These are phyloP conservation scores for Pagrus major DNA, from an alignment of 2,113 vertebrate species.

Conservation along the genomic window DNA sequence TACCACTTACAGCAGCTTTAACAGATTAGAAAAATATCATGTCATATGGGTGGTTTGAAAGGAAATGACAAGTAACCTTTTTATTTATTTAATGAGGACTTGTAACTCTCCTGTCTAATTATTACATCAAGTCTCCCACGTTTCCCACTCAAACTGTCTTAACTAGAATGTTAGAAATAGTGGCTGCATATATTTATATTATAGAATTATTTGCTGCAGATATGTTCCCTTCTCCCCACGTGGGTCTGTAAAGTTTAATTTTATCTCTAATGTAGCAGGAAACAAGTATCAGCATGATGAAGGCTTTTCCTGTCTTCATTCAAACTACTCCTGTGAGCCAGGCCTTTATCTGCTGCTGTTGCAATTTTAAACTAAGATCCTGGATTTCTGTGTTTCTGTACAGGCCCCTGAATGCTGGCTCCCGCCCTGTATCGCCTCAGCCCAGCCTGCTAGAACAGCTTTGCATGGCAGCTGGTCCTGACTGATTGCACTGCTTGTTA, in stretches of 20 bases:
- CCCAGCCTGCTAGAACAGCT: conserved; percentile 48
- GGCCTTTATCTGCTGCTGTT: conserved; percentile 10
- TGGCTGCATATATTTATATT: neutral
- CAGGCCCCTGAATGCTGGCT: conserved; percentile 21
- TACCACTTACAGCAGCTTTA: too few relatives aligned
- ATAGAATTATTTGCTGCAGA: neutral
- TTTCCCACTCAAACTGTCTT: neutral
- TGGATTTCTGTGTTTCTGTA: neutral
- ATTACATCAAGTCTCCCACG: neutral
- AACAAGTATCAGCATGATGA: neutral
- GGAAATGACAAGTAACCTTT: too few relatives aligned
- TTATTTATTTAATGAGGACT: too few relatives aligned
- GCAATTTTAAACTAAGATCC: neutral
- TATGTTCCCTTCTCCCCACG: neutral
- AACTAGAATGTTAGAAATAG: neutral
- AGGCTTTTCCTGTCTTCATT: conserved; percentile 1
- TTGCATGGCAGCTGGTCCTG: conserved; percentile 31
- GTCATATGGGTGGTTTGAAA: too few relatives aligned
- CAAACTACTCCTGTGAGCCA: neutral
- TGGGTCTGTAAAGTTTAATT: neutral
- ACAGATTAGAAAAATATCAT: too few relatives aligned
- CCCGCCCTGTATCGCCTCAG: conserved; percentile 26
- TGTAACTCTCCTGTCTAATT: neutral
- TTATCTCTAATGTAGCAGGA: neutral
- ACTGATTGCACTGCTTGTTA: conserved; percentile 67